Evolutionary conservation across 2,113 vertebrate species (phyloP).

Genomic region (Brachirus orientalis): DNA sequence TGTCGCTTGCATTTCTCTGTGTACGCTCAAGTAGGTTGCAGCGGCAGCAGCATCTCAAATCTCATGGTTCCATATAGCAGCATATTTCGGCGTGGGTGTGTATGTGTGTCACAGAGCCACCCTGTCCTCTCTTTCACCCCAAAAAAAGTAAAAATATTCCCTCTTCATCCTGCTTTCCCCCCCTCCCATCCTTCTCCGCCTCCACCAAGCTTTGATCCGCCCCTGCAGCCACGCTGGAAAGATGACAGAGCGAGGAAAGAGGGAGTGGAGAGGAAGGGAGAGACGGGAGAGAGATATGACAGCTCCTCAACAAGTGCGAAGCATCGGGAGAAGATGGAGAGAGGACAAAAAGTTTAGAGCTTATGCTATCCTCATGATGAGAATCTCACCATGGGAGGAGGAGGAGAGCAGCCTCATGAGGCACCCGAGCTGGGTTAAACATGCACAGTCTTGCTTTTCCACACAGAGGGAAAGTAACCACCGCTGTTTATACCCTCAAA

Average conservation of each 20-base stretch:
- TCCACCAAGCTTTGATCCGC: constrained; percentile 74
- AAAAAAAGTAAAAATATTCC: constrained; percentile 66
- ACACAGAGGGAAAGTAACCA: constrained; percentile 7
- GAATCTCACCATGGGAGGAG: constrained; percentile 48
- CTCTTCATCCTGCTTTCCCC: constrained; percentile 38
- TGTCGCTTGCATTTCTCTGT: neutral
- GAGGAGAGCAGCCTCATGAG: constrained; percentile 53
- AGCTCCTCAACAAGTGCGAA: constrained; percentile 76
- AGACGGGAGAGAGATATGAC: constrained; percentile 67
- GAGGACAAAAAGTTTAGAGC: constrained; percentile 21
- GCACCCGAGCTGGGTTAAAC: constrained; percentile 46
- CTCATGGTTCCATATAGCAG: constrained; percentile 27
- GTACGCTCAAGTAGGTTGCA: neutral
- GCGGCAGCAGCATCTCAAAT: constrained; percentile 14
- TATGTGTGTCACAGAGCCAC: constrained; percentile 69
- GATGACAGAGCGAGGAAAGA: constrained; percentile 67
- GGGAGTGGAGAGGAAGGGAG: constrained; percentile 32
- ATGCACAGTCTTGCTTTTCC: constrained; percentile 11
- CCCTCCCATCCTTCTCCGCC: constrained; percentile 53
- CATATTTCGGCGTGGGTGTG: constrained; percentile 30
- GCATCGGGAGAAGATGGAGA: constrained; percentile 1
- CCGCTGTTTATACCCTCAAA: constrained; percentile 31
- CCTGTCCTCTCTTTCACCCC: constrained; percentile 79
- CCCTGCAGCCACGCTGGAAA: constrained; percentile 74
- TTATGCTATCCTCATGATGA: constrained; percentile 63